These are phyloP conservation scores for Trimorus sp. DNA, from an alignment of 2,888 invertebrate genomes.

Conservation along the genomic window DNA sequence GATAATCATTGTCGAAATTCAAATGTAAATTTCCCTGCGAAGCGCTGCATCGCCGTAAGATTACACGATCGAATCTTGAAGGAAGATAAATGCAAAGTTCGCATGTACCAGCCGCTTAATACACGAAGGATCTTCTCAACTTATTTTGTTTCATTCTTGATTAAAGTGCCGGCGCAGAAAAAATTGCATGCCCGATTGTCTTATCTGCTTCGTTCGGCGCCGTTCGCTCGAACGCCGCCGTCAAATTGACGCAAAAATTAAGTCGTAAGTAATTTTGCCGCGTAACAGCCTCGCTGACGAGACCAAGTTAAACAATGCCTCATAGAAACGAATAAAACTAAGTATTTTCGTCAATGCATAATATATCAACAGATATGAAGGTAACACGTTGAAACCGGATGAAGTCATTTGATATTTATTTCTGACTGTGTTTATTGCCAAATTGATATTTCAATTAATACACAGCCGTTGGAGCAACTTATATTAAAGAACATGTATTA, in stretches of 20 bases:
- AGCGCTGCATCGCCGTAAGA: constrained; percentile 68
- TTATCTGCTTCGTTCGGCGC: constrained; percentile 55
- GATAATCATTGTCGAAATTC: constrained; percentile 70
- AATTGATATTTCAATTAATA: too few relatives aligned
- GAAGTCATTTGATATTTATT: too few relatives aligned
- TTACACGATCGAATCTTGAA: constrained; percentile 74
- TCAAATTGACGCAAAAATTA: constrained; percentile 62
- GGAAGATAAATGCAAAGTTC: constrained; percentile 78
- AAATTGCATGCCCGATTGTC: constrained; percentile 62
- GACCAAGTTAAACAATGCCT: too few relatives aligned
- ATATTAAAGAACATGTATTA: too few relatives aligned
- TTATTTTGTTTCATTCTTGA: constrained; percentile 63
- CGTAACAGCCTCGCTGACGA: constrained; percentile 22
- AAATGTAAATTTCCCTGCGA: constrained; percentile 71
- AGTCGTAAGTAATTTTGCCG: constrained; percentile 62
- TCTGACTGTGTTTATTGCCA: too few relatives aligned
- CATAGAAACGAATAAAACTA: too few relatives aligned
- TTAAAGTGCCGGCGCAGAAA: constrained; percentile 44
- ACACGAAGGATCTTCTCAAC: constrained; percentile 45
- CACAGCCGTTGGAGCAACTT: too few relatives aligned
- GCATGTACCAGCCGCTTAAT: constrained; percentile 72
- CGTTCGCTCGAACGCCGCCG: constrained; percentile 53
- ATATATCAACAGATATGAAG: too few relatives aligned
- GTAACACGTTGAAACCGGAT: too few relatives aligned
- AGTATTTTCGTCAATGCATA: too few relatives aligned